Conservation (phyloP, 2,797 vertebrate species). For the Fistularia tabacaria region DNA sequence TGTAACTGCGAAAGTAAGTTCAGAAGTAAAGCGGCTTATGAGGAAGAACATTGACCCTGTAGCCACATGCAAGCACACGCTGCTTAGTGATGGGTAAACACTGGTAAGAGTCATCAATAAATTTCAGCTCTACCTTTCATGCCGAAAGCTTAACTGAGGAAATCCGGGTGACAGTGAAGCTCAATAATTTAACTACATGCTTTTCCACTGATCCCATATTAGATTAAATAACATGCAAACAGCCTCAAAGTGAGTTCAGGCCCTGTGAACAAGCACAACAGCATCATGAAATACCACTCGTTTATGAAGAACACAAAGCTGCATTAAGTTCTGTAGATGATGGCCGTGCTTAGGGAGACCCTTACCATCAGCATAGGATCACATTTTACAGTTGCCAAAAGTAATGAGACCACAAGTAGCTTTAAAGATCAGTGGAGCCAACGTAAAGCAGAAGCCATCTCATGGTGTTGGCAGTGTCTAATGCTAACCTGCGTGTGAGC, state of each 20-base stretch:
- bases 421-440: conserved; percentile 27
- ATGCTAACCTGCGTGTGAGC: conserved; percentile 28
- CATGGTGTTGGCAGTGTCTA: conserved; percentile 44
- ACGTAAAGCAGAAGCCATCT: conserved; percentile 41
- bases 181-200: too few relatives aligned
- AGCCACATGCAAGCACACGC: conserved; percentile 65
- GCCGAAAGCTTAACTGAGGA: too few relatives aligned
- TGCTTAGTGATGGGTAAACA: conserved; percentile 35
- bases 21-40: too few relatives aligned
- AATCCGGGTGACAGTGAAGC: too few relatives aligned
- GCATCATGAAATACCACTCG: conserved; percentile 59
- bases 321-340: too few relatives aligned
- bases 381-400: too few relatives aligned
- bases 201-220: background rate
- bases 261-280: conserved; percentile 39
- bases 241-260: conserved; percentile 54
- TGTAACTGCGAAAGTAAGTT: too few relatives aligned
- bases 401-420: too few relatives aligned
- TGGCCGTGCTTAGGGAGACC: too few relatives aligned
- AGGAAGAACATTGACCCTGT: conserved; percentile 36
- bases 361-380: too few relatives aligned
- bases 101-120: background rate
- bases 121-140: too few relatives aligned
- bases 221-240: conserved; percentile 43
- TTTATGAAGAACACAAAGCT: conserved; percentile 6